Evolutionary conservation across 2,888 invertebrate genomes (phyloP), one percentile per base, ranked within the genome.

Genomic region (Acronicta aceris): DNA sequence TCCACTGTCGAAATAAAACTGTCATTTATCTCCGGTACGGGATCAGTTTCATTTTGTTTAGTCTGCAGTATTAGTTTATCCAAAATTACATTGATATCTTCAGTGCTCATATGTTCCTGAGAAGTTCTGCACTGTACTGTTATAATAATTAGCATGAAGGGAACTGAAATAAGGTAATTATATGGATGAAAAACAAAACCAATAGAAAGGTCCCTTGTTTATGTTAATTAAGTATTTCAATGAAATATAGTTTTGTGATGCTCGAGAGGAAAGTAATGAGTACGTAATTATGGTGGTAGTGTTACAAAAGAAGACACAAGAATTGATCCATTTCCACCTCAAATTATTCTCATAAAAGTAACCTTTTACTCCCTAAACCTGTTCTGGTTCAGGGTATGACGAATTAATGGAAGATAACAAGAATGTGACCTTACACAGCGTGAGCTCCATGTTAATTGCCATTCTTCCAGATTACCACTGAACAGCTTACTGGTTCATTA

Each of bases 371-470:
- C 33, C 12, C 12, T 33, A 4, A 10, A 33, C 25, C 12, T 16
- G 12, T 13, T 50, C n/a, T 10, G 12, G 30, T 36, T 15, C 5
- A 64, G 16, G 9, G 30, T 27, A 12, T 48, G 17, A 49, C 36
- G 0, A 45, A 63, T 51, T 33, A 41, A 40, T 46, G 51, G 16
- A 54, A 43, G 43, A 64, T 75, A 56, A 58, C 41, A 71, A 71
- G 53, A 68, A 47, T 33, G 25, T 55, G 57, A 65, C 65, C 85
- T 88, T 85, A 87, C 88, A 78, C 60, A 79, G 63, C 64, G 75
- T 62, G 43, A 74, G 61, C 60, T 59, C 76, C 88, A 83, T 87
- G 77, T 76, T 79, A 72, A 65, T 61, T 70, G 74, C 69, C 61
- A 59, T 70, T 73, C 74, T 63, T 66, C 64, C 73, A 68, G 74